These are phyloP conservation scores for Aphidoletes aphidimyza DNA, from an alignment of 2,888 invertebrate genomes.

Conservation along the genomic window DNA sequence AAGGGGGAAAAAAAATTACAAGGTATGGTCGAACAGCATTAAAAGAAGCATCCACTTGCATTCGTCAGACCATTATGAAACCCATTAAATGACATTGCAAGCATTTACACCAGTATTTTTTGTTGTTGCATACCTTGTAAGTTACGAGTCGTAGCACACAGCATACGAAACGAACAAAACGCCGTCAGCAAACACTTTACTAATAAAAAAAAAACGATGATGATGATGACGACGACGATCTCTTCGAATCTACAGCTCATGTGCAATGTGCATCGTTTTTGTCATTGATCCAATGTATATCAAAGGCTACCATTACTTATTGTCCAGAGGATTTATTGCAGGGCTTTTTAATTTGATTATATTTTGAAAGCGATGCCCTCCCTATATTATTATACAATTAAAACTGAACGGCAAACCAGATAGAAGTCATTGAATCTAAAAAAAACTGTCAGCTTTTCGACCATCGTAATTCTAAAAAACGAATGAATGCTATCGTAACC, in stretches of 20 bases:
- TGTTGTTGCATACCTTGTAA: not conserved
- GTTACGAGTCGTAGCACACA: too few relatives aligned
- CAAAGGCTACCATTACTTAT: not conserved
- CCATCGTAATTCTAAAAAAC: not conserved
- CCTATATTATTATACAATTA: not conserved
- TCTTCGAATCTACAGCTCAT: not conserved
- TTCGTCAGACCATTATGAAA: not conserved
- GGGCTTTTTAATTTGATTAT: not conserved
- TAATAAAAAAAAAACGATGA: not conserved
- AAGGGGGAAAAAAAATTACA: too few relatives aligned
- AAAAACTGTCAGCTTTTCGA: not conserved
- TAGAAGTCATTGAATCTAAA: not conserved
- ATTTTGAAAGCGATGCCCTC: not conserved
- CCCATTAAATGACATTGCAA: not conserved
- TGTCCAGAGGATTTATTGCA: not conserved
- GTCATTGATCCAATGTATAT: not conserved
- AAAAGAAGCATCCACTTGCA: not conserved
- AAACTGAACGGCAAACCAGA: not conserved
- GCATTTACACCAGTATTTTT: not conserved
- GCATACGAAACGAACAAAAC: not conserved
- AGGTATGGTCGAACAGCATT: too few relatives aligned
- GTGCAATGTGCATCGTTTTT: constrained; percentile 1
- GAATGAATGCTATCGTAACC: too few relatives aligned
- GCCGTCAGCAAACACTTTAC: not conserved
- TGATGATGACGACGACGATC: not conserved